Conservation (phyloP, 1,140 invertebrate species). For the Mylabris phalerata region DNA sequence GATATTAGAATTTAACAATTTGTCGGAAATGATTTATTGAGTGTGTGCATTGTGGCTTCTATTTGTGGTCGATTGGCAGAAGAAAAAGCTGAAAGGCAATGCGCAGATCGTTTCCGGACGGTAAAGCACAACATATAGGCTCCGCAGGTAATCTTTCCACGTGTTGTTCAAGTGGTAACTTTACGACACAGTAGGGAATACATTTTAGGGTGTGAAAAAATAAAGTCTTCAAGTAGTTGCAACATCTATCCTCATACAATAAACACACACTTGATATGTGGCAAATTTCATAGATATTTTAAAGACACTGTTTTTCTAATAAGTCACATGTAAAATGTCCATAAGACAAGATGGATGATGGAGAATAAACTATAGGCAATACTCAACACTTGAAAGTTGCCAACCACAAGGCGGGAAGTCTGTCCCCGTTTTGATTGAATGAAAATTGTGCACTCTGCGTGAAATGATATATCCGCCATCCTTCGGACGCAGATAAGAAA, state of each 20-base stretch:
- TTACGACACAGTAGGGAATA: constrained; percentile 3
- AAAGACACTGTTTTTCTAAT: too few relatives aligned
- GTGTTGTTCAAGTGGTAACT: constrained; percentile 7
- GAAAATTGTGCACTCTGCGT: constrained; percentile 32
- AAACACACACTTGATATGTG: too few relatives aligned
- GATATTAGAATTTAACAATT: too few relatives aligned
- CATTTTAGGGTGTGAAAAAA: constrained; percentile 1
- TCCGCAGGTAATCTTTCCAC: constrained; percentile 8
- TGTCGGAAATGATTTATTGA: too few relatives aligned
- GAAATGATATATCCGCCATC: constrained; percentile 19
- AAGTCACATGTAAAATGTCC: too few relatives aligned
- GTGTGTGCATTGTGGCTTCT: neutral
- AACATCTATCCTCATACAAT: neutral
- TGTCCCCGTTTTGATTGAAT: constrained; percentile 29
- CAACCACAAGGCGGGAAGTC: constrained; percentile 21
- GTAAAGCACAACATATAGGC: constrained; percentile 8
- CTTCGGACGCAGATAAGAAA: constrained; percentile 19
- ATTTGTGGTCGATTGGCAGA: neutral
- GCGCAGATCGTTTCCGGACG: constrained; percentile 6
- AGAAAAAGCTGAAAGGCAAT: neutral
- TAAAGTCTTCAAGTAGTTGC: neutral
- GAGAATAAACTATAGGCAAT: constrained; percentile 20
- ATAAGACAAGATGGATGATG: constrained; percentile 24
- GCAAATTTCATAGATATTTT: too few relatives aligned
- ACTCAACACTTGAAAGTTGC: constrained; percentile 1